Evolutionary conservation across 2,888 invertebrate species (phyloP), one percentile per base, ranked within the genome.

Genomic region (Pycnomerus fuliginosus): DNA sequence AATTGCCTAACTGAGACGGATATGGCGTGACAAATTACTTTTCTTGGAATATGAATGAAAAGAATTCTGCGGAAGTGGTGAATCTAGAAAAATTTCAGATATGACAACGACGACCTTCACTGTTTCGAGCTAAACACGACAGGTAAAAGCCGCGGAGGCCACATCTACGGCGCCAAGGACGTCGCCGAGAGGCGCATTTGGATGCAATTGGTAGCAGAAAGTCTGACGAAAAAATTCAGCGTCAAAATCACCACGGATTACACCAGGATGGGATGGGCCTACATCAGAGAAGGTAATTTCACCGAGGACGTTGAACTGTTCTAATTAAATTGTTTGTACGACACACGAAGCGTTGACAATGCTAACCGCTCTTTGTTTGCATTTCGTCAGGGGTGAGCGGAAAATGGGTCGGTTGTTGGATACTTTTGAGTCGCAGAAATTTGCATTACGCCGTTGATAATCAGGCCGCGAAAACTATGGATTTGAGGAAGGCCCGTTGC

Each of bases 221-320:
- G 84, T 56, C 70, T 88, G 12, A 87, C 86, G 0, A 75, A 77
- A 16, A 76, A 77, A n/a, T 82, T 85, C 64, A 82, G 85, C 1
- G 70, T 79, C 0, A 83, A 82, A 59, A 80, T 85, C 46, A 82
- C 84, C 0, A 76, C 84, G 1, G 85, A 87, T 63, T 85, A 81
- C 58, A 84, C 82, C 10, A 74, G 87, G 61, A 83, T 84, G 53
- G 90, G 90, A 14, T 90, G 90, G 89, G 86, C 87, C 55, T 90
- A 85, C 65, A 72, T 90, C n/a, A 55, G 68, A 58, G 48, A 85
- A 81, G 80, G 83, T 83, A 53, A 28, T 10, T 3, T 32, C 27
- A 28, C 12, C 2, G 11, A 13, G 5, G 28, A 3, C 2, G 12
- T 5, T 7, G 11, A 25, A 35, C 17, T 23, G 15, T 20, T 20